phyloP scores from a whole-genome alignment of 2,888 invertebrate genomes.

The Tenodera sinensis region DNA sequence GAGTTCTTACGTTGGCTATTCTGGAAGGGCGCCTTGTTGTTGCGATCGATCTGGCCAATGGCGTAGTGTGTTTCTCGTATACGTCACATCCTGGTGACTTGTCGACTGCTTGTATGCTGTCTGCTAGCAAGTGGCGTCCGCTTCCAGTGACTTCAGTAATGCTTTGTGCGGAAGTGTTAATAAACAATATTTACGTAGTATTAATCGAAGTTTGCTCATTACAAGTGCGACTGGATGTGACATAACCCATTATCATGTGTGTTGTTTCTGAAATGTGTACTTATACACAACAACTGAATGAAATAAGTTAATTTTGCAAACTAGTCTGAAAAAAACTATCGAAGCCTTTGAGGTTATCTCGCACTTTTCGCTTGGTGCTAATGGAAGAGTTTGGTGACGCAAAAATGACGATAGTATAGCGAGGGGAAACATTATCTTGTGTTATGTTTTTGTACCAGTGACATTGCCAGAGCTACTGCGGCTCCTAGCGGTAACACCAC shows the following conservation, averaged over 20 bases:
- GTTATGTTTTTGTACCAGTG: background rate
- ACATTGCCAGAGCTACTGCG: slow-evolving; percentile 4
- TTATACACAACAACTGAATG: background rate
- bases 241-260: background rate
- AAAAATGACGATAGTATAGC: background rate
- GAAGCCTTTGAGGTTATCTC: background rate
- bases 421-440: background rate
- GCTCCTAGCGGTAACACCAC: slow-evolving; percentile 6
- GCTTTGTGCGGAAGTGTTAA: background rate
- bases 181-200: background rate
- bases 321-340: background rate
- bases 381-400: background rate
- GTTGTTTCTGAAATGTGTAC: background rate
- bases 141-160: background rate
- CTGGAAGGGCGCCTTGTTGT: background rate
- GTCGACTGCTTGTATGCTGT: slow-evolving; percentile 25
- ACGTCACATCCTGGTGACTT: slow-evolving; percentile 23
- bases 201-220: background rate
- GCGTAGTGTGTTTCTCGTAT: slow-evolving; percentile 7
- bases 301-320: background rate
- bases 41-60: slow-evolving; percentile 23
- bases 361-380: background rate
- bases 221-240: background rate
- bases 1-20: background rate
- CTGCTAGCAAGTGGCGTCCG: slow-evolving; percentile 23